These are phyloP conservation scores for Anguilla rostrata DNA, from an alignment of 2,113 vertebrate species.

Conservation along the genomic window DNA sequence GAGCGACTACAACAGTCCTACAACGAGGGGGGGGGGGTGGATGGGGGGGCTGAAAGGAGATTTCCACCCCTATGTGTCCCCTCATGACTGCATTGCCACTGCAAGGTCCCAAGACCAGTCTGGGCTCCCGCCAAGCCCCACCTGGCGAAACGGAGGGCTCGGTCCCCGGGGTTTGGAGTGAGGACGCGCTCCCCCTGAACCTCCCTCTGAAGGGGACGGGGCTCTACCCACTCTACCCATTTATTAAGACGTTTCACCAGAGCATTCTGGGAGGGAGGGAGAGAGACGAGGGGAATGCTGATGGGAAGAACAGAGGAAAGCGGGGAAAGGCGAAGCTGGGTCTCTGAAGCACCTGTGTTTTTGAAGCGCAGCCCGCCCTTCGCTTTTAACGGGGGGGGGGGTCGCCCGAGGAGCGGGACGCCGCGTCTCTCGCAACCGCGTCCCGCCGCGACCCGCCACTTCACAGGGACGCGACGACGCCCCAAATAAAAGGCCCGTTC, in stretches of 20 bases:
- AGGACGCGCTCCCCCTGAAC: not conserved
- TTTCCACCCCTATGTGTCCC: not conserved
- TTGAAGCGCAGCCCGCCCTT: not conserved
- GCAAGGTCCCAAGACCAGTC: too few species aligned
- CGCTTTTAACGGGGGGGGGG: not conserved
- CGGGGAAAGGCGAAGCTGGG: not conserved
- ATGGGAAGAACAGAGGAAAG: not conserved
- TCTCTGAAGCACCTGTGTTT: not conserved
- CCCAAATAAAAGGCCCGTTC: conserved; percentile 19
- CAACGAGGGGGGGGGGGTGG: not conserved
- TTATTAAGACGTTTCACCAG: not conserved
- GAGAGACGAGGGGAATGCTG: not conserved
- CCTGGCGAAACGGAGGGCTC: not conserved
- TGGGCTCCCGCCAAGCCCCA: not conserved
- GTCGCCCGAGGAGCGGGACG: not conserved
- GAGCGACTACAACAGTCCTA: not conserved
- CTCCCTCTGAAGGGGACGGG: not conserved
- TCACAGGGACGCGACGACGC: not conserved
- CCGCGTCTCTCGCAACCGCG: not conserved
- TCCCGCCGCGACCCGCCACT: not conserved
- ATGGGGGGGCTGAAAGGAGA: not conserved
- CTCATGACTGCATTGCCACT: too few species aligned
- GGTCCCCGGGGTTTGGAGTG: not conserved
- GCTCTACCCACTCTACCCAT: not conserved
- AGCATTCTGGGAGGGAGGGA: not conserved